Base-by-base conservation (phyloP, 1,140 invertebrate species). In the Rhopalosiphum maidis region DNA sequence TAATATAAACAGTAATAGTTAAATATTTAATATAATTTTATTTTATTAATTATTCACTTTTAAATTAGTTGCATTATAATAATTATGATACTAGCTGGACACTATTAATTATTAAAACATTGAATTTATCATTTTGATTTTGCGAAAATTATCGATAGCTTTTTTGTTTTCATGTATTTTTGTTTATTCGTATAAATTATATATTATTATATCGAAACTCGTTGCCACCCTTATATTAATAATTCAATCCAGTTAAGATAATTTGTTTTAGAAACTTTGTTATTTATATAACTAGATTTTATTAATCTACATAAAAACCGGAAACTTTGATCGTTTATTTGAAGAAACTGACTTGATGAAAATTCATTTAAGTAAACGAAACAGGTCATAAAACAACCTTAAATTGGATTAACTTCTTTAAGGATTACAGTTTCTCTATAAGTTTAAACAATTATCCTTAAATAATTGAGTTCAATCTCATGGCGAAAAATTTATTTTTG, bases 371-470 rank as follows among this genome's bases (percentile, higher is more conserved):
- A 68, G 54, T 90, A 90, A 90, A 68, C 89, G 89, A 68, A 46
- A 68, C 89, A 68, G 89, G 89, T 90, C 89, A 68, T 90, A 90
- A 90, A 90, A 90, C 89, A 90, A 90, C 89, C 37, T 68, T 89
- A 90, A 90, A 90, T 90, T 68, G 25, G 55, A 90, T 90, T 68
- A 90, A 90, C 23, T 68, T 60, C 54, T 30, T 60, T 37, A 15
- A 21, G 89, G 30, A 90, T 68, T 30, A 60, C 43, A 60, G 37
- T 90, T 90, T 90, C 55, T 43, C 25, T 9, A 35, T 68, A 68
- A 68, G 15, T 43, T 43, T 68, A 43, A 90, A 68, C 54, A 68
- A 90, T 90, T 68, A 68, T 43, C 89, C 25, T 55, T 43, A 68
- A 68, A 43, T 90, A 68, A 43, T 90, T 41, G 30, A 43, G 37